phyloP scores from a whole-genome alignment of 2,888 invertebrate genomes.

The Lathronympha strigana region DNA sequence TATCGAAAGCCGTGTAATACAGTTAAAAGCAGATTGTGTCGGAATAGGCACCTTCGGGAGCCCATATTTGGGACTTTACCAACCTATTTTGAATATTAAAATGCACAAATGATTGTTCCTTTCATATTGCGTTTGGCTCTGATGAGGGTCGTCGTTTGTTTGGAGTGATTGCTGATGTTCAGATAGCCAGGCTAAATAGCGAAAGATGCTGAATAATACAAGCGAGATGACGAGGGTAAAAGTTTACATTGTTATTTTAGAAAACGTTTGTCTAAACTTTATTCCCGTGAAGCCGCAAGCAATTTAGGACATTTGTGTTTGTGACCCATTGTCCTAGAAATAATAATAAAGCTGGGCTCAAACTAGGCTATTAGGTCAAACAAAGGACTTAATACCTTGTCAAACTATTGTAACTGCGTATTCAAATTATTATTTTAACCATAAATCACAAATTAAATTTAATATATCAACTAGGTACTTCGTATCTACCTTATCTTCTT shows the following conservation, averaged over 20 bases:
- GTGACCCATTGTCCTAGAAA: not conserved
- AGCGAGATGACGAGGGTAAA: conserved; percentile 21
- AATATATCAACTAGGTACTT: too few species aligned
- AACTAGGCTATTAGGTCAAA: not conserved
- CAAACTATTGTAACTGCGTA: not conserved
- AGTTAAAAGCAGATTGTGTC: conserved; percentile 61
- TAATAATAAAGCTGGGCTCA: not conserved
- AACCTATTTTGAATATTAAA: conserved; percentile 49
- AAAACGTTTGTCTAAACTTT: conserved; percentile 1
- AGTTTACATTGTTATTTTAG: conserved; percentile 8
- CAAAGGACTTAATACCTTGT: not conserved
- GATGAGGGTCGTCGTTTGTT: conserved; percentile 46
- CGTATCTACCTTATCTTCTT: too few species aligned
- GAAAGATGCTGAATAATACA: conserved; percentile 1
- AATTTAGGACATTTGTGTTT: not conserved
- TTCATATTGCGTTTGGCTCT: conserved; percentile 49
- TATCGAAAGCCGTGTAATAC: conserved; percentile 77
- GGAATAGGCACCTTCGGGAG: conserved; percentile 50
- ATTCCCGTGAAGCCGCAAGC: not conserved
- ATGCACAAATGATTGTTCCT: conserved; percentile 47
- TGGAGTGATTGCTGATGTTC: conserved; percentile 25
- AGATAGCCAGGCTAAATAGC: conserved; percentile 5
- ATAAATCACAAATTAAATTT: too few species aligned
- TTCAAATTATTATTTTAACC: too few species aligned
- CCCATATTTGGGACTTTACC: conserved; percentile 43